A percentile compares a stretch with the other conserved stretches of the same genome.
phyloP scores from a whole-genome alignment of 92 coral and sea anemone species.

The Virgularia gustaviana region DNA sequence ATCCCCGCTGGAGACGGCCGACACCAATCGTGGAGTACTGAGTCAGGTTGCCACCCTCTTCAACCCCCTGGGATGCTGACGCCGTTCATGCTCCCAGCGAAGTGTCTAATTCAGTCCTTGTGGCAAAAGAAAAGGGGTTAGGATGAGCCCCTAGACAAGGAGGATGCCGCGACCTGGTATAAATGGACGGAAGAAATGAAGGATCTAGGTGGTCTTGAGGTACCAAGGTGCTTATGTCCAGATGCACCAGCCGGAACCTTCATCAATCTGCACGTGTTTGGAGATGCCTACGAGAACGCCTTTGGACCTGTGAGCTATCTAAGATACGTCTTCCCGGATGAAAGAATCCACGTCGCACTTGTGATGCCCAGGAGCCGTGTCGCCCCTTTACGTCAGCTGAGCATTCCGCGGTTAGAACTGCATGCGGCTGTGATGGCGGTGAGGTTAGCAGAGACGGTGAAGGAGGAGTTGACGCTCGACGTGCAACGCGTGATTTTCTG shows the following conservation, averaged over 20 bases:
- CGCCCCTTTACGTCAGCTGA: conserved; percentile 61
- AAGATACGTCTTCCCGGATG: conserved; percentile 45
- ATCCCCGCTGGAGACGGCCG: conserved; percentile 22
- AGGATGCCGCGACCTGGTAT: conserved; percentile 27
- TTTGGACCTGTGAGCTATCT: conserved; percentile 65
- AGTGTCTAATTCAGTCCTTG: conserved; percentile 43
- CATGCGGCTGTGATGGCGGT: conserved; percentile 62
- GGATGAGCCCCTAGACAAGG: conserved; percentile 51
- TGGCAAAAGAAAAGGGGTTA: conserved; percentile 49
- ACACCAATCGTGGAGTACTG: too few species aligned
- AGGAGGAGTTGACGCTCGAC: conserved; percentile 46
- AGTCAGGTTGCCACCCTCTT: too few species aligned
- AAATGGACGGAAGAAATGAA: conserved; percentile 50
- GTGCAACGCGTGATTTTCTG: conserved; percentile 39
- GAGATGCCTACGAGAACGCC: conserved; percentile 59
- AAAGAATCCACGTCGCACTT: conserved; percentile 49
- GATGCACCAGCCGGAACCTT: too few species aligned
- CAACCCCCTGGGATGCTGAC: conserved; percentile 61
- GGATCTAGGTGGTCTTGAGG: conserved; percentile 32
- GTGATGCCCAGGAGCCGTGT: conserved; percentile 59
- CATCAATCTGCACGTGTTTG: conserved; percentile 58
- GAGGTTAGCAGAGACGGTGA: conserved; percentile 41
- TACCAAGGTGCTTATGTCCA: conserved; percentile 52
- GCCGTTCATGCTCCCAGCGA: conserved; percentile 36
- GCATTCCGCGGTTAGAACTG: conserved; percentile 62